Evolutionary conservation across 1,140 invertebrate genomes (phyloP).

Genomic region (Conopomorpha cramerella): DNA sequence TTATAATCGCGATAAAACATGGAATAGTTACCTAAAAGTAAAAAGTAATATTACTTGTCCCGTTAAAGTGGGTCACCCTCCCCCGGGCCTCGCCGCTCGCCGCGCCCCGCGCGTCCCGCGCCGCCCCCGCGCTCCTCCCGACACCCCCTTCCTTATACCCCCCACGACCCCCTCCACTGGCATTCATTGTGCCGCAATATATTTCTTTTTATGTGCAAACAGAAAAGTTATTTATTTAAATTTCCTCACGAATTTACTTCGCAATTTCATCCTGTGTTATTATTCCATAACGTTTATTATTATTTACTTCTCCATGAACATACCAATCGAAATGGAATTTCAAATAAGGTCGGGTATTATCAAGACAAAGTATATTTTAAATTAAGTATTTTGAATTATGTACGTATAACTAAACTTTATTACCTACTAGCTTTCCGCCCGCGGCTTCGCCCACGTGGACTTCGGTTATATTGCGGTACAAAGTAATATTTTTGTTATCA

Average conservation of each 20-base stretch:
- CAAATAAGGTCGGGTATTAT: too few relatives aligned
- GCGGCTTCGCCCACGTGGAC: too few relatives aligned
- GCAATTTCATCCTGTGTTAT: constrained; percentile 60
- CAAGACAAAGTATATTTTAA: too few relatives aligned
- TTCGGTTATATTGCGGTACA: too few relatives aligned
- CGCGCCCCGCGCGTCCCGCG: constrained; percentile 8
- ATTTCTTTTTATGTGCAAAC: constrained; percentile 61
- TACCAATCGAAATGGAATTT: too few relatives aligned
- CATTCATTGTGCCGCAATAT: constrained; percentile 60
- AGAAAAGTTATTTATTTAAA: constrained; percentile 61
- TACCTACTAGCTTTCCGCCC: too few relatives aligned
- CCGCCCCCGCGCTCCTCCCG: constrained; percentile 31
- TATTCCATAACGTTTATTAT: too few relatives aligned
- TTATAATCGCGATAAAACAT: constrained; percentile 51
- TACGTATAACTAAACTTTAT: too few relatives aligned
- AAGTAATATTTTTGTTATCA: too few relatives aligned
- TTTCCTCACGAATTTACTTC: constrained; percentile 59
- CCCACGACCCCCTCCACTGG: constrained; percentile 33
- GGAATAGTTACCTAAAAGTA: constrained; percentile 60
- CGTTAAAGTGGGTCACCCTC: constrained; percentile 57
- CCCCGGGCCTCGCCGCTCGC: constrained; percentile 14
- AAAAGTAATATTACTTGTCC: constrained; percentile 60
- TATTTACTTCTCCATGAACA: too few relatives aligned
- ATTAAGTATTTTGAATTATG: too few relatives aligned
- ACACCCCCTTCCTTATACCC: constrained; percentile 37